Evolutionary conservation across 2,888 invertebrate species (phyloP), one percentile per base, ranked within the genome.

Genomic region (Aplocera efformata): DNA sequence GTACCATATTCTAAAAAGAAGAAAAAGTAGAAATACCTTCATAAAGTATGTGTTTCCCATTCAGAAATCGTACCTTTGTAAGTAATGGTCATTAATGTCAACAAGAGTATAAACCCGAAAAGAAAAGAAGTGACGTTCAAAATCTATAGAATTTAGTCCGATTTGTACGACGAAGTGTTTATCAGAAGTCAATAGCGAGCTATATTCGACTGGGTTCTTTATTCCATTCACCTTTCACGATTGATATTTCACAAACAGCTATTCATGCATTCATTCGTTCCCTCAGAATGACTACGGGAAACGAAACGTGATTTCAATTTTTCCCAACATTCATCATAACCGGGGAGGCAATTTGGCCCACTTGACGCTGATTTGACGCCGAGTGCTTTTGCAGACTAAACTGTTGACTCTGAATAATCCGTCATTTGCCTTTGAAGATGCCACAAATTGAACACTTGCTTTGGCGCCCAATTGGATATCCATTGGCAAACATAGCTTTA

Each of bases 251-350:
- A 52, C 56, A 56, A 64, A 62, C 57, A 63, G 46, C 61, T 50
- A 68, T 72, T 71, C 65, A 61, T 51, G 58, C 60, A 63, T 64
- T 66, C 51, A 60, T 62, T 60, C 58, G 56, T 60, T 41, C 53
- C 51, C 53, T 34, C 42, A 39, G 56, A 68, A 70, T 71, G 62
- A 68, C 60, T 65, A 61, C 60, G 62, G 62, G 53, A 73, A 77
- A 69, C 62, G 69, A 70, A 76, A 75, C 68, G 69, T 67, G 72
- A 77, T 78, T 77, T 76, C 71, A 78, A 79, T 79, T 77, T 51
- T 78, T 69, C 63, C 67, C 60, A 58, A 70, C 74, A 79, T 80
- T 79, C 76, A 76, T 78, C 73, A 78, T 76, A 72, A 64, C 58
- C 53, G 59, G 48, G 56, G 50, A 50, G 67, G 68, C 67, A 72